These are phyloP conservation scores for Mylabris sibirica DNA, from an alignment of 2,888 invertebrate genomes.

Conservation along the genomic window DNA sequence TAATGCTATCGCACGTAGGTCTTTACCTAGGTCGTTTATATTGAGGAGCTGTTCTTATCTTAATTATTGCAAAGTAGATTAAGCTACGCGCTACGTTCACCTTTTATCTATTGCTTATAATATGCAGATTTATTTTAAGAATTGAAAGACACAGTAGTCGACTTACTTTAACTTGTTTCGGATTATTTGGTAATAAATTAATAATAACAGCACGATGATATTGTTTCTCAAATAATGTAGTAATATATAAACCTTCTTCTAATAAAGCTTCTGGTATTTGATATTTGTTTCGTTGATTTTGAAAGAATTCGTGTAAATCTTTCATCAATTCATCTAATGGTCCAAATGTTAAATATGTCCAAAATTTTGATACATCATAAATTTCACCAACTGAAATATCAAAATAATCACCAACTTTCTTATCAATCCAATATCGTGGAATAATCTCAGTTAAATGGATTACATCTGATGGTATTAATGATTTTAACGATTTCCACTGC, in stretches of 20 bases:
- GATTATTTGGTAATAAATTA: conserved; percentile 55
- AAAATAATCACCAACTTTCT: conserved; percentile 43
- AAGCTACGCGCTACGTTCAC: no score
- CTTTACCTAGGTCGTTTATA: no score
- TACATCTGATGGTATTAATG: conserved; percentile 44
- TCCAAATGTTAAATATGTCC: conserved; percentile 62
- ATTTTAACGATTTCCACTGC: conserved; percentile 39
- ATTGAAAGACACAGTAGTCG: no score
- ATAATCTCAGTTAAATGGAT: conserved; percentile 44
- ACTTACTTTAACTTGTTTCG: conserved; percentile 62
- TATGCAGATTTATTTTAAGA: no score
- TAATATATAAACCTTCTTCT: conserved; percentile 63
- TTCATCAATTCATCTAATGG: conserved; percentile 64
- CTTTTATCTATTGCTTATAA: no score
- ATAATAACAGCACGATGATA: conserved; percentile 66
- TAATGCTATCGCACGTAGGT: no score
- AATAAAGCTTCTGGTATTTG: conserved; percentile 41
- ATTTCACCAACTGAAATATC: conserved; percentile 64
- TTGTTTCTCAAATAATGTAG: conserved; percentile 61
- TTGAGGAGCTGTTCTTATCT: no score
- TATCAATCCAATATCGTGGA: conserved; percentile 38
- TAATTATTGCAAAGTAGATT: no score
- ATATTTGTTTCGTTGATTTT: conserved; percentile 32
- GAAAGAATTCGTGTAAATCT: conserved; percentile 59
- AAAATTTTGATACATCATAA: conserved; percentile 68